Conservation (phyloP, 1,140 invertebrate species). For the Caerostris darwini region DNA sequence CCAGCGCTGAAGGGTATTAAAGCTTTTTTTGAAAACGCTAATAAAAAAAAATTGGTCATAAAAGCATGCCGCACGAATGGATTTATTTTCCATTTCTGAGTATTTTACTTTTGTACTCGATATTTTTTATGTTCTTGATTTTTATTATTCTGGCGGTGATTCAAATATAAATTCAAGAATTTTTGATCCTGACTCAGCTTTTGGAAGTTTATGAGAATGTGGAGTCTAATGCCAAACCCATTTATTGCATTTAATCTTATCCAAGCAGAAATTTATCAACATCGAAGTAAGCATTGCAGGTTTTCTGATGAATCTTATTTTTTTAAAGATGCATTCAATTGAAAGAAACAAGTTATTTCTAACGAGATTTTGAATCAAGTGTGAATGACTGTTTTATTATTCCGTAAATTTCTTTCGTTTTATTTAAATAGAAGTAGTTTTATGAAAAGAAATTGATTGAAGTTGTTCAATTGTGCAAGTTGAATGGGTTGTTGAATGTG, state of each 20-base stretch:
- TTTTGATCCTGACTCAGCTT: neutral
- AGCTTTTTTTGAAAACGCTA: constrained; percentile 11
- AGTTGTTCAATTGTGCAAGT: too few relatives aligned
- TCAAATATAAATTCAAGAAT: constrained; percentile 11
- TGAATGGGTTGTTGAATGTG: too few relatives aligned
- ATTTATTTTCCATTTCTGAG: constrained; percentile 53
- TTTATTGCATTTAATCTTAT: constrained; percentile 12
- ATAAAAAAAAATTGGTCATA: constrained; percentile 44
- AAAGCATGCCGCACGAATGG: constrained; percentile 26
- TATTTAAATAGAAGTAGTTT: too few relatives aligned
- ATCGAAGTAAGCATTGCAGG: neutral
- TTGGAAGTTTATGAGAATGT: neutral
- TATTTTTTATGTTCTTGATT: neutral
- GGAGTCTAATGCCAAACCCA: neutral
- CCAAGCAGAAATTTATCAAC: constrained; percentile 22
- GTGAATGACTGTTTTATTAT: neutral
- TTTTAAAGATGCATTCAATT: neutral
- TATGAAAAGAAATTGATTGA: too few relatives aligned
- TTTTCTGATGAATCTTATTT: neutral
- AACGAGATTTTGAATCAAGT: neutral
- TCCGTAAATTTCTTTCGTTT: too few relatives aligned
- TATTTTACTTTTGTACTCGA: constrained; percentile 10
- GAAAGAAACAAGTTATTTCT: neutral
- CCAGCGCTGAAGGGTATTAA: constrained; percentile 16
- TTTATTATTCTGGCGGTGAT: neutral